Evolutionary conservation across 2,797 vertebrate species (phyloP).

Genomic region (Acipenser oxyrinchus): DNA sequence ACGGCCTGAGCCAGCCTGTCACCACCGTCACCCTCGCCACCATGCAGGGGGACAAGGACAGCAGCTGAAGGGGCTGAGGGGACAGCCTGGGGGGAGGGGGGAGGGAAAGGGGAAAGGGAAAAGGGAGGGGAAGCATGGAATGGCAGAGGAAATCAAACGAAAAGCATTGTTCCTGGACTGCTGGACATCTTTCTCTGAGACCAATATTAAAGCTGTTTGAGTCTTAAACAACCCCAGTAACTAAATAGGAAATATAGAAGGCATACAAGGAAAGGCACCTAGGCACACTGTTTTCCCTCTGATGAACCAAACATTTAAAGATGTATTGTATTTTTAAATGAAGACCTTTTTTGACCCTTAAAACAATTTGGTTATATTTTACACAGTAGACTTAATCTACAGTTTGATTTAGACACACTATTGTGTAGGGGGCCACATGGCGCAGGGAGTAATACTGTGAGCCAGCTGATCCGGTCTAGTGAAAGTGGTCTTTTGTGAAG

Average conservation of each 20-base stretch:
- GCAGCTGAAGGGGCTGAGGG: constrained; percentile 36
- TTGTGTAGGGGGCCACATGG: constrained; percentile 46
- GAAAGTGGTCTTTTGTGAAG: no score
- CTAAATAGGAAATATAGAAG: no score
- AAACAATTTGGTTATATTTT: no score
- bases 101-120: no score
- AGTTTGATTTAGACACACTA: no score
- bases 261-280: no score
- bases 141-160: background rate
- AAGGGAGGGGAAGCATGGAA: background rate
- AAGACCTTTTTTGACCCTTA: constrained; percentile 61
- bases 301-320: no score
- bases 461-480: no score
- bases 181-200: background rate
- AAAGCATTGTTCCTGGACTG: background rate
- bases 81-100: background rate
- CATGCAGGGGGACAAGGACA: constrained; percentile 81
- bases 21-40: constrained; percentile 88
- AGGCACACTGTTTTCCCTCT: no score
- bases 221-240: no score
- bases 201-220: background rate
- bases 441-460: constrained; percentile 38
- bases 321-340: constrained; percentile 38
- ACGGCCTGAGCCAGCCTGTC: constrained; percentile 83
- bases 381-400: no score